Base-by-base conservation (phyloP, 92 coral and sea anemone species). In the Phymanthus crucifer region DNA sequence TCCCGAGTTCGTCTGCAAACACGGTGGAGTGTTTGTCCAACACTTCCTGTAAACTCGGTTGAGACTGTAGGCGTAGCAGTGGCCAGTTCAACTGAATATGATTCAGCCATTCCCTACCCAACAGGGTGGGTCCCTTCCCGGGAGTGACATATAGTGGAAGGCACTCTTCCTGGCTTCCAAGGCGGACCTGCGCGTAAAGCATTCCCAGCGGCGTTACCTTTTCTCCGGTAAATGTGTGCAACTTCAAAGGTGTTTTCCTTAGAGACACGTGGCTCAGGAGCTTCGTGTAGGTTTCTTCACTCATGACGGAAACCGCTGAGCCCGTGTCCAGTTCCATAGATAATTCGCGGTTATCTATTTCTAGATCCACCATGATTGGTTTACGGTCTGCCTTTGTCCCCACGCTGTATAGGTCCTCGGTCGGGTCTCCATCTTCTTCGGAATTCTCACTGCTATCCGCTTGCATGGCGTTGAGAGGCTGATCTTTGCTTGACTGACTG, bases 201-300 rank as follows among this genome's bases (percentile, higher is more conserved):
- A 70, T 3, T 48, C 83, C 86, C 46, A 56, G 10, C 21, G 89
- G 79, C 48, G 69, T 75, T 67, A 86, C 88, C 19, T 52, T 66
- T 70, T 83, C 84, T 24, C 91, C 87, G 0, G 88, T 83, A 69
- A 83, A 82, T 32, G 79, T 86, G 58, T 66, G 83, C 43, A 76
- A 72, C 69, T 73, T 68, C 66, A 82, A 69, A 21, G 29, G 31
- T 14, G 86, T 82, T 24, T 45, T 37, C 64, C 74, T 48, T 26
- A 74, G 31, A 10, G 46, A 32, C 12, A 73, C 74, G 34, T 82
- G 75, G 57, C 37, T 19, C 57, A 48, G 57, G 14, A 48, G 57
- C 57, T 48, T 48, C 57, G 19, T 48, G 57, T 48, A 48, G 71
- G 47, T 66, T 10, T 56, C 78, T 47, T 84, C 73, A 31, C 64